Conservation (phyloP, 53 echinoderm and acorn worm species). For the Holothuria leucospilota region DNA sequence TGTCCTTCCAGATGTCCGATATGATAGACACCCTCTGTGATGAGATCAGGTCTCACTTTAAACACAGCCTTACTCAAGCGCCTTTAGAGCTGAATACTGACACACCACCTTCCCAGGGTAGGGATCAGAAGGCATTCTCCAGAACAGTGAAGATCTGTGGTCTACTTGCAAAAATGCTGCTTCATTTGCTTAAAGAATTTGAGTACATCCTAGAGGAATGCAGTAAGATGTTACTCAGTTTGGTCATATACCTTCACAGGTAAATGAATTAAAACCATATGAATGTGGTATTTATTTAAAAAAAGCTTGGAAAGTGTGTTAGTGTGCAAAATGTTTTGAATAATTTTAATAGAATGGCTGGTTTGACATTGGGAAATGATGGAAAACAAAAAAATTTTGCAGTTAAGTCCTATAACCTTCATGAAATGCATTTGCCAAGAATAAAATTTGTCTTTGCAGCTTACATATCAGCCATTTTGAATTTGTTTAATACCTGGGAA, state of each 20-base stretch:
- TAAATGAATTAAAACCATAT: not conserved
- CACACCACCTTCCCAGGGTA: slow-evolving; percentile 71
- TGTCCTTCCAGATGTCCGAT: slow-evolving; percentile 61
- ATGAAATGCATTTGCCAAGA: no score
- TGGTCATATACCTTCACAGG: slow-evolving; percentile 14
- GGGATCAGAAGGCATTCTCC: slow-evolving; percentile 80
- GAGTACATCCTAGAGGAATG: slow-evolving; percentile 14
- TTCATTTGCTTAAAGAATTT: slow-evolving; percentile 84
- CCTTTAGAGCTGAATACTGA: slow-evolving; percentile 38
- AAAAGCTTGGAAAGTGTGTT: no score
- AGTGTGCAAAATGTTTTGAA: no score
- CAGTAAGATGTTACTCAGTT: not conserved
- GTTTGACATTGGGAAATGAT: no score
- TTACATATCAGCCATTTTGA: no score
- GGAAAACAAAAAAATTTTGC: no score
- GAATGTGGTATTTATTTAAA: no score
- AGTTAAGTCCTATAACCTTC: no score
- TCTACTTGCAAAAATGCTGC: slow-evolving; percentile 87
- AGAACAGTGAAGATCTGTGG: slow-evolving; percentile 88
- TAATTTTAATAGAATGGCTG: no score
- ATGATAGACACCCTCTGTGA: slow-evolving; percentile 72
- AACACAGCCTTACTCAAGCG: slow-evolving; percentile 73
- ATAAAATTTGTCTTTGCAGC: no score
- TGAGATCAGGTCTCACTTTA: slow-evolving; percentile 79
- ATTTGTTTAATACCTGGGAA: no score